Percentiles rank a stretch among this genome's conserved stretches.
phyloP scores from a whole-genome alignment of 2,113 vertebrate genomes.

The Mustela lutreola region DNA sequence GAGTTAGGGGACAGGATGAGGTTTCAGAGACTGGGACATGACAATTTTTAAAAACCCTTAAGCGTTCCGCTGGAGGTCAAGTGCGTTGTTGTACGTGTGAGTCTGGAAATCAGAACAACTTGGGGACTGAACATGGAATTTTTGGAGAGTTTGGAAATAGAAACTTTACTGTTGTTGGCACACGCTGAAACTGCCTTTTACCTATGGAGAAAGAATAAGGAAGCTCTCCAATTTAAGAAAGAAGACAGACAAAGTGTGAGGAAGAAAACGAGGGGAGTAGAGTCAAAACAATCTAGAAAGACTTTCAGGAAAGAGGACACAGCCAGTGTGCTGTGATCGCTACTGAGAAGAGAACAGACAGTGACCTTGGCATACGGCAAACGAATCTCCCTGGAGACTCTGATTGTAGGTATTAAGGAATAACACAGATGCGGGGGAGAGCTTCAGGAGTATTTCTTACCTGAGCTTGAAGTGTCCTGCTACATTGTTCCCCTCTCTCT shows the following conservation, averaged over 20 bases:
- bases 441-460: neutral
- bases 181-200: neutral
- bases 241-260: neutral
- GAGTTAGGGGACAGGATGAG: neutral
- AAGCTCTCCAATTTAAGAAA: neutral
- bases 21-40: neutral
- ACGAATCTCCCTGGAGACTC: neutral
- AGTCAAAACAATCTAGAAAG: neutral
- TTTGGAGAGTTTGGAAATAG: no score
- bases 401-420: neutral
- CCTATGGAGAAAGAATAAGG: neutral
- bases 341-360: neutral
- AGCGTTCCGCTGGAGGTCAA: neutral
- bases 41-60: neutral
- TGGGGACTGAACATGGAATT: no score
- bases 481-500: neutral
- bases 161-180: no score
- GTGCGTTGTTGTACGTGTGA: neutral
- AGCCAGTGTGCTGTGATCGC: neutral
- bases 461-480: neutral
- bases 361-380: neutral
- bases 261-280: neutral
- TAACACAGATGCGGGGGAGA: no score
- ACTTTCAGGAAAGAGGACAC: neutral
- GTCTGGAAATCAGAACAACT: neutral